Evolutionary conservation across 30 jellyfish, hydroid and myxozoan species (phyloP).

Genomic region (Aurelia sp.): DNA sequence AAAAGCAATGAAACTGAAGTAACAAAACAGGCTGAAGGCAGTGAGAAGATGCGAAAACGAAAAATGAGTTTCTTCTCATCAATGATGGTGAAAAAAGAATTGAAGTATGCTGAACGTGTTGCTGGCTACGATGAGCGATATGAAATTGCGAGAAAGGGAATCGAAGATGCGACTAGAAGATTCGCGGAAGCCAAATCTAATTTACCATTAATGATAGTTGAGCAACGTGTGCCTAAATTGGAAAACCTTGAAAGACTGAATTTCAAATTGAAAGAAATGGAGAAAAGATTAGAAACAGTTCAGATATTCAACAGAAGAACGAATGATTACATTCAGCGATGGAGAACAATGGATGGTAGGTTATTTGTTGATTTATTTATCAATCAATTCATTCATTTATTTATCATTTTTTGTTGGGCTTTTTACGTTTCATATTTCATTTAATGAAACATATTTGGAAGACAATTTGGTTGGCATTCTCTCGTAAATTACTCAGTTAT

Average conservation of each 20-base stretch:
- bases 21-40: not conserved
- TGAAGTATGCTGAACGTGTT: slow-evolving; percentile 27
- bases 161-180: slow-evolving; percentile 41
- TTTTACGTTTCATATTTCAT: too few relatives aligned
- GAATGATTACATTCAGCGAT: slow-evolving; percentile 30
- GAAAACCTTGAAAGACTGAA: slow-evolving; percentile 31
- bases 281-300: slow-evolving; percentile 41
- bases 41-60: slow-evolving; percentile 12
- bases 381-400: not conserved
- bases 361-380: not conserved
- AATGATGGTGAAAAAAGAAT: slow-evolving; percentile 64
- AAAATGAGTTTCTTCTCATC: slow-evolving; percentile 48
- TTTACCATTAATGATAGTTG: slow-evolving; percentile 64
- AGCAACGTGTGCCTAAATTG: slow-evolving; percentile 47
- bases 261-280: slow-evolving; percentile 19
- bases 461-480: too few relatives aligned
- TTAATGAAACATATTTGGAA: too few relatives aligned
- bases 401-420: too few relatives aligned
- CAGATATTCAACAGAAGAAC: slow-evolving; percentile 19
- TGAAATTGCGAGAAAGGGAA: slow-evolving; percentile 23
- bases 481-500: too few relatives aligned
- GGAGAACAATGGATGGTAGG: slow-evolving; percentile 65
- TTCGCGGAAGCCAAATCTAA: slow-evolving; percentile 35
- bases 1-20: not conserved
- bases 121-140: slow-evolving; percentile 5